Evolutionary conservation across 2,888 invertebrate genomes (phyloP), one percentile per base, ranked within the genome.

Genomic region (Malacosoma neustria): DNA sequence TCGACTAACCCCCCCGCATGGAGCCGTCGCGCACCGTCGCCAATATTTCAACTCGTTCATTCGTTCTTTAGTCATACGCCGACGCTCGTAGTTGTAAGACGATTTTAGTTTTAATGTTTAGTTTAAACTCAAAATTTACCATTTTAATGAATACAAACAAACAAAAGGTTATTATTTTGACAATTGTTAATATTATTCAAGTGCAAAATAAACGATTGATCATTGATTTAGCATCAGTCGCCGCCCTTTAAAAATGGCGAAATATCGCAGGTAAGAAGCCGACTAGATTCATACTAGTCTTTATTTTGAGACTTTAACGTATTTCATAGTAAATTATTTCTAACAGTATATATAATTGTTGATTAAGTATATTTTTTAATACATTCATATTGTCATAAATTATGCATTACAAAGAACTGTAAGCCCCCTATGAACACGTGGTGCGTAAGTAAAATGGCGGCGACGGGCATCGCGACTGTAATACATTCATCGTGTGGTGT

Each of bases 381-480:
- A 30, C 30, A 4, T 31, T 31, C 12, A 11, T 33, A 31, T 12
- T 13, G 34, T 29, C 39, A 33, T 43, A 40, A 35, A 41, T 42
- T 43, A 48, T 22, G 22, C 6, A 22, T 22, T 22, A 9, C 22
- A 22, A n/a, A n/a, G n/a, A n/a, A n/a, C n/a, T n/a, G n/a, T n/a
- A n/a, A n/a, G n/a, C n/a, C n/a, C n/a, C 64, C 64, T 51, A 61
- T 42, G 55, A 75, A 70, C 81, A 81, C 81, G 80, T 82, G 82
- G 76, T 77, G 62, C 49, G 61, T 69, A 59, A 71, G 67, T 66
- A 82, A 82, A 71, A 82, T 81, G 82, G 81, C 81, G 80, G 74
- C 77, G 58, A 49, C 22, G 9, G 13, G 13, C 30, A 32, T 34
- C 38, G 38, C 32, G 15, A 37, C 40, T 33, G 39, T 30, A 22